phyloP scores from a whole-genome alignment of 2,888 invertebrate genomes.

The Sesamia inferens region DNA sequence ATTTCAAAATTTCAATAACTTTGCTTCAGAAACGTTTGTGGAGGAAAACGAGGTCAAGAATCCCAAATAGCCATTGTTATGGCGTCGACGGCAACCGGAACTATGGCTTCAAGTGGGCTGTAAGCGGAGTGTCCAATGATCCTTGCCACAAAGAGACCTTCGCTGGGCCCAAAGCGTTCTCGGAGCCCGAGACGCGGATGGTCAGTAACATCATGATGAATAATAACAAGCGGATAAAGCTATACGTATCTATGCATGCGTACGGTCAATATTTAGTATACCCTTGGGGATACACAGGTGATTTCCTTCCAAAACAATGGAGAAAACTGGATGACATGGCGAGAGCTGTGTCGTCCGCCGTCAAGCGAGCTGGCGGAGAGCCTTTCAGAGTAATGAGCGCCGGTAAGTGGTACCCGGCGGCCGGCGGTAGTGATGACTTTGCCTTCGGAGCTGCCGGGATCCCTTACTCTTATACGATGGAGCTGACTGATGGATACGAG shows the following conservation, averaged over 20 bases:
- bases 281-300: conserved; percentile 91
- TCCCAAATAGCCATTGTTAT: conserved; percentile 76
- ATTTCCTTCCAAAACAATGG: conserved; percentile 86
- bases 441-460: conserved; percentile 88
- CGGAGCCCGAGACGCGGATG: conserved; percentile 90
- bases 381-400: conserved; percentile 86
- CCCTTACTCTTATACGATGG: conserved; percentile 90
- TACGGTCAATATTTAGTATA: conserved; percentile 92
- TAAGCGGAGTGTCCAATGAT: conserved; percentile 91
- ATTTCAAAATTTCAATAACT: background rate
- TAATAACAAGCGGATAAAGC: conserved; percentile 87
- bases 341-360: conserved; percentile 79
- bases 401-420: conserved; percentile 90
- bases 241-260: conserved; percentile 92
- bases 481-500: conserved; percentile 90
- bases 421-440: conserved; percentile 91
- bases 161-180: conserved; percentile 90
- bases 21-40: conserved; percentile 90
- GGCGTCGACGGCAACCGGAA: conserved; percentile 93
- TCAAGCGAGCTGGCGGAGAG: conserved; percentile 81
- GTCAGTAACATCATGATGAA: conserved; percentile 89
- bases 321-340: conserved; percentile 84
- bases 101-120: conserved; percentile 92
- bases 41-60: conserved; percentile 91
- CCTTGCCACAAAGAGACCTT: conserved; percentile 91